Conservation (phyloP, 30 jellyfish, hydroid and myxozoan species). For the Mastigias papua region DNA sequence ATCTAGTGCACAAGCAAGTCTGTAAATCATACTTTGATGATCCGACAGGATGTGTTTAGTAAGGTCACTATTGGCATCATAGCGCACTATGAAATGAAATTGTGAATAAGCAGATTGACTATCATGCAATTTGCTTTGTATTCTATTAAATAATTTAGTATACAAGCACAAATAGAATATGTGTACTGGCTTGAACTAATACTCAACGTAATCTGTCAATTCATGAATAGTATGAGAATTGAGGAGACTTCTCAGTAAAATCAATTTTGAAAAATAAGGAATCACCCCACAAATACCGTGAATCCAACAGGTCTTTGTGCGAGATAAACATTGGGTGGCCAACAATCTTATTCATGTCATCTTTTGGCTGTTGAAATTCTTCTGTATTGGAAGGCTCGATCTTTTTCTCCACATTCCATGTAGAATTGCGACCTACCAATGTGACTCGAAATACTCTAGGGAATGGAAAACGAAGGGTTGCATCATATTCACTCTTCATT, state of each 20-base stretch:
- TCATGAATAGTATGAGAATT: slow-evolving; percentile 1
- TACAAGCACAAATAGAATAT: too few species aligned
- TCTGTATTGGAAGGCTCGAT: slow-evolving; percentile 37
- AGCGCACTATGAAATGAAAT: too few species aligned
- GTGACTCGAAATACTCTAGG: slow-evolving; percentile 54
- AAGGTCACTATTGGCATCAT: too few species aligned
- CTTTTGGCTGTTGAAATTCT: slow-evolving; percentile 34
- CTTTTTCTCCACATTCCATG: slow-evolving; percentile 20
- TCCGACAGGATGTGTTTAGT: too few species aligned
- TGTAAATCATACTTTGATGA: too few species aligned
- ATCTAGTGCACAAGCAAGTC: too few species aligned
- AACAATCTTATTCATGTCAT: slow-evolving; percentile 35
- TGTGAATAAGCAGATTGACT: too few species aligned
- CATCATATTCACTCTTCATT: slow-evolving; percentile 81
- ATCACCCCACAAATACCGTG: slow-evolving; percentile 58
- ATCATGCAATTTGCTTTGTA: too few species aligned
- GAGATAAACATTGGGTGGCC: slow-evolving; percentile 47
- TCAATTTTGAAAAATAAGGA: slow-evolving; percentile 51
- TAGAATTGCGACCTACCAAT: slow-evolving; percentile 26
- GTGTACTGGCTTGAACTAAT: too few species aligned
- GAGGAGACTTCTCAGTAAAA: slow-evolving; percentile 7
- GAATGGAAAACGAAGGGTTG: slow-evolving; percentile 74
- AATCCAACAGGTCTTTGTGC: slow-evolving; percentile 35
- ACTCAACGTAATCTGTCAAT: too few species aligned
- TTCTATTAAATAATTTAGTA: too few species aligned